These are phyloP conservation scores for Limenitis camilla DNA, from an alignment of 2,888 invertebrate species.

Conservation along the genomic window DNA sequence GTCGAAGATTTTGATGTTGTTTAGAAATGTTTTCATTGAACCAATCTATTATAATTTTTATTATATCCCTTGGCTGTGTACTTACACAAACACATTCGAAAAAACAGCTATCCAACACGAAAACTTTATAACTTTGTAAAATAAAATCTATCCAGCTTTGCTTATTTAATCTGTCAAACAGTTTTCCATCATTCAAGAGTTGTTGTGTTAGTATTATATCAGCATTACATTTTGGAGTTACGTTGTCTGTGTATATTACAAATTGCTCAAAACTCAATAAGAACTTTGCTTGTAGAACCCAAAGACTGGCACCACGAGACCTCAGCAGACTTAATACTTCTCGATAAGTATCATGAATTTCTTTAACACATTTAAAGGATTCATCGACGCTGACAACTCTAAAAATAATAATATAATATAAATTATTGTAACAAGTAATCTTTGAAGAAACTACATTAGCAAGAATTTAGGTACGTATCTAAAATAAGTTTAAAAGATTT, in stretches of 20 bases:
- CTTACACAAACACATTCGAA: constrained; percentile 60
- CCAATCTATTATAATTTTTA: constrained; percentile 53
- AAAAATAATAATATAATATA: constrained; percentile 24
- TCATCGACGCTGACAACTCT: constrained; percentile 48
- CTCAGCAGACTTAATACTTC: constrained; percentile 51
- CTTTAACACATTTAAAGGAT: constrained; percentile 47
- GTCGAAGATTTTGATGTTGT: constrained; percentile 39
- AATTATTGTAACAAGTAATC: too few species aligned
- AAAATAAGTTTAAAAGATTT: background rate
- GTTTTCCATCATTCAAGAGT: constrained; percentile 37
- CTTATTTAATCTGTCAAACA: constrained; percentile 55
- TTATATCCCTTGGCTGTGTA: constrained; percentile 43
- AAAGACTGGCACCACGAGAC: constrained; percentile 53
- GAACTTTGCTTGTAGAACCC: constrained; percentile 50
- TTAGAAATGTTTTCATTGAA: constrained; percentile 48
- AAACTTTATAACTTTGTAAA: constrained; percentile 76
- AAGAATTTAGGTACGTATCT: too few species aligned
- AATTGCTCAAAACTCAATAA: constrained; percentile 60
- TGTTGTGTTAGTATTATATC: constrained; percentile 46
- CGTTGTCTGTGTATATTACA: constrained; percentile 43
- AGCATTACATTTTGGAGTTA: constrained; percentile 46
- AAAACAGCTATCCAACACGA: constrained; percentile 66
- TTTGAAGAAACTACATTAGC: too few species aligned
- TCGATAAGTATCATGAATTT: constrained; percentile 57
- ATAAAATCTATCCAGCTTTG: constrained; percentile 77